Conservation (phyloP, 30 jellyfish, hydroid and myxozoan genomes). For the Pseudorhiza aurosa region DNA sequence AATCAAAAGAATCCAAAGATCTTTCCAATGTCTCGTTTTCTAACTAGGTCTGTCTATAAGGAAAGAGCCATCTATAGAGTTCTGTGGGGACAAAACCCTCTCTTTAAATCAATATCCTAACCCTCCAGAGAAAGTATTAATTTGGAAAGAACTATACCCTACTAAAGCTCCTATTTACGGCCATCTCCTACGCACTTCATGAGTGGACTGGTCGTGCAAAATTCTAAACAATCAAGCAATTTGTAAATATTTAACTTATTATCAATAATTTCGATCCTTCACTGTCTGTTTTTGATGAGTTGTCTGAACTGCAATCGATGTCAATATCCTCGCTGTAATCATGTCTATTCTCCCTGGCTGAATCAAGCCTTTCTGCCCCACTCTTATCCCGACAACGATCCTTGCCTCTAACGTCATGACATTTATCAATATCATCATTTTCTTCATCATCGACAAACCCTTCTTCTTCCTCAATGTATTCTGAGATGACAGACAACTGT, state of each 20-base stretch:
- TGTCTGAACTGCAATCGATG: conserved; percentile 19
- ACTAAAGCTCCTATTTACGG: too few species aligned
- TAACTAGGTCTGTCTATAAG: too few species aligned
- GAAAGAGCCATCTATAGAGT: too few species aligned
- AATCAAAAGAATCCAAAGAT: too few species aligned
- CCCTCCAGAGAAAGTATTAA: too few species aligned
- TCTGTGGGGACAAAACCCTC: too few species aligned
- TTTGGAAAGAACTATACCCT: too few species aligned
- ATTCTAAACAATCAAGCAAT: too few species aligned
- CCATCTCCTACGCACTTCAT: too few species aligned
- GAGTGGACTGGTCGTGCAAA: too few species aligned
- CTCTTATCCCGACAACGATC: background rate
- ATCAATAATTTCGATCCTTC: conserved; percentile 34
- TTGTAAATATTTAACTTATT: background rate
- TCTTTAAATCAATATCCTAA: too few species aligned
- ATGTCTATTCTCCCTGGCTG: background rate
- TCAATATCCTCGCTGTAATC: background rate
- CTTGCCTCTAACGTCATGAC: background rate
- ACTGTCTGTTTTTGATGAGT: conserved; percentile 38
- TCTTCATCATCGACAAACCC: conserved; percentile 13
- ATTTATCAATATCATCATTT: background rate
- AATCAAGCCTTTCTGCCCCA: background rate
- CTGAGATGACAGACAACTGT: conserved; percentile 38
- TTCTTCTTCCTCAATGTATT: conserved; percentile 55
- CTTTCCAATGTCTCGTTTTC: too few species aligned